Conservation (phyloP, 2,113 vertebrate species). For the Tragelaphus imberbis region DNA sequence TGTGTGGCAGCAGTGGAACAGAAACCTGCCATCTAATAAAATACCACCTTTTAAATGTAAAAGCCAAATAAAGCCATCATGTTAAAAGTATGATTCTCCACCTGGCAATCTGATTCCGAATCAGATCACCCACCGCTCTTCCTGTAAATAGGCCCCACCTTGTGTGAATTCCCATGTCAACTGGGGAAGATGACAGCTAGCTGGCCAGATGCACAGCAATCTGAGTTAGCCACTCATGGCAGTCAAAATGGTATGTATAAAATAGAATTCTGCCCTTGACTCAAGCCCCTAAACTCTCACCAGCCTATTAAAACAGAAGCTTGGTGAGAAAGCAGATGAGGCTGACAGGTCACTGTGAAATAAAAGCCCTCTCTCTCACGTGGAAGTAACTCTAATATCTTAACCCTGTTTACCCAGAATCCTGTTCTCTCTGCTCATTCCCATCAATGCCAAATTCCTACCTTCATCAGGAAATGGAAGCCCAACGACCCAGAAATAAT, state of each 20-base stretch:
- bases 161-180: background rate
- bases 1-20: background rate
- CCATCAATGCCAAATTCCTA: slow-evolving; percentile 59
- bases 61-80: background rate
- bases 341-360: slow-evolving; percentile 23
- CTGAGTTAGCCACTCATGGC: background rate
- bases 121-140: background rate
- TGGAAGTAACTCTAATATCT: slow-evolving; percentile 47
- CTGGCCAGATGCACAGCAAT: background rate
- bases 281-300: background rate
- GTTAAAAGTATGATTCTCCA: background rate
- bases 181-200: background rate
- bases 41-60: background rate
- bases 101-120: background rate
- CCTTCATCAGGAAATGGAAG: slow-evolving; percentile 63
- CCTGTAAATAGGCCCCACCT: background rate
- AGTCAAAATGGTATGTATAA: background rate
- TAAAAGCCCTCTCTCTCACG: slow-evolving; percentile 56
- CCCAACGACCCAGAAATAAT: slow-evolving; percentile 70
- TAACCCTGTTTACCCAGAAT: slow-evolving; percentile 48
- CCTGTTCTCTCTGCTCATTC: slow-evolving; percentile 52
- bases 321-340: slow-evolving; percentile 24
- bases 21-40: background rate
- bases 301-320: slow-evolving; percentile 22
- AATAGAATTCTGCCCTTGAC: background rate